Conservation (phyloP, 2,797 vertebrate genomes). For the Spea hammondii region DNA sequence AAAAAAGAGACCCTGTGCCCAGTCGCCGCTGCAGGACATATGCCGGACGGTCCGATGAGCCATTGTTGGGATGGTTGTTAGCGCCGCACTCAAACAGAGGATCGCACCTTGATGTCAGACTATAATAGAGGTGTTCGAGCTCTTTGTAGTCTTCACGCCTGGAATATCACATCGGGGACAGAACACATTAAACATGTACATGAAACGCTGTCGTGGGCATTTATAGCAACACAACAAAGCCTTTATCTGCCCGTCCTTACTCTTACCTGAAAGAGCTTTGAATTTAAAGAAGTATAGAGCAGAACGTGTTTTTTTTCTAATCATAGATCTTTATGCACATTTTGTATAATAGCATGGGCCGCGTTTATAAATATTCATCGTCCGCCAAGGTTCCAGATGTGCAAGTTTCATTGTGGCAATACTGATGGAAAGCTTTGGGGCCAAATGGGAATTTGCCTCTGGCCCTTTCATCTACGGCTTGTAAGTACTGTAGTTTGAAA, state of each 20-base stretch:
- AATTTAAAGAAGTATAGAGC: no score
- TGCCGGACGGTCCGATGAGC: background rate
- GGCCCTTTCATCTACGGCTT: no score
- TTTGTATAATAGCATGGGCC: no score
- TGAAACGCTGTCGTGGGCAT: background rate
- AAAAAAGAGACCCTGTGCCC: background rate
- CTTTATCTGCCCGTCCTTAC: background rate
- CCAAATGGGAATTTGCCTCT: no score
- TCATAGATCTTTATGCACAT: no score
- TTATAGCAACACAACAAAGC: background rate
- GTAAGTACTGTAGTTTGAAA: no score
- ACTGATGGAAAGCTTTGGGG: no score
- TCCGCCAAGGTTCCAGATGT: no score
- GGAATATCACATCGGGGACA: background rate
- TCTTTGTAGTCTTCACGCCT: conserved; percentile 8
- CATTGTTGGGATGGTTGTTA: conserved; percentile 36
- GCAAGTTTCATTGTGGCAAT: no score
- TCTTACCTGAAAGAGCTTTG: background rate
- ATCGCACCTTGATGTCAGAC: conserved; percentile 42
- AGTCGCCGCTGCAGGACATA: background rate
- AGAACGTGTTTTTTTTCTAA: no score
- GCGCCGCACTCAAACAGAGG: background rate
- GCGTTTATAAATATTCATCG: no score
- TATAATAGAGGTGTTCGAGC: background rate
- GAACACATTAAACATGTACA: background rate